A percentile compares a stretch with the other conserved stretches of the same genome.
Evolutionary conservation across 2,888 invertebrate species (phyloP).

Genomic region (Reticulitermes lucifugus): DNA sequence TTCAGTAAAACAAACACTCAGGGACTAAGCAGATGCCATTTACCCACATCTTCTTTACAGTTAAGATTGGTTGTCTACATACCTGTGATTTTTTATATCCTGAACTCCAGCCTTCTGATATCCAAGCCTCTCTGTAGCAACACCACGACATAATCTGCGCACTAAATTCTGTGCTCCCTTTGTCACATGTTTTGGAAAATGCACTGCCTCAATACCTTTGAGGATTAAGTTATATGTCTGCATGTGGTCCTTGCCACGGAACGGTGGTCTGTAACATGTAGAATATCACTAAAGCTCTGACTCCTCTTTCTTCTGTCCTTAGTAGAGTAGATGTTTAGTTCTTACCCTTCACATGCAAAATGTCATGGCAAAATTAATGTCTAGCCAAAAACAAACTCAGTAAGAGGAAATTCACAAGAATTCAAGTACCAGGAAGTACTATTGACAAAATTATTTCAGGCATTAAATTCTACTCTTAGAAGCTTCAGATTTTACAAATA

Average conservation of each 20-base stretch:
- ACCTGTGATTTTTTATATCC: slow-evolving; percentile 89
- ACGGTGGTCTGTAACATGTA: slow-evolving; percentile 75
- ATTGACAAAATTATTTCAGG: too few relatives aligned
- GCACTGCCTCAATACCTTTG: slow-evolving; percentile 89
- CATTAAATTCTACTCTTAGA: too few relatives aligned
- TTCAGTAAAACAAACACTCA: too few relatives aligned
- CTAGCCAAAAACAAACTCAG: too few relatives aligned
- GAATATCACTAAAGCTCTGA: neutral
- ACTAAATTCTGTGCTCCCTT: slow-evolving; percentile 85
- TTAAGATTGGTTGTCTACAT: slow-evolving; percentile 56
- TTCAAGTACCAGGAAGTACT: too few relatives aligned
- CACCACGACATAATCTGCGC: slow-evolving; percentile 85
- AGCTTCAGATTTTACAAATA: too few relatives aligned
- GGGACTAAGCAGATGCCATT: too few relatives aligned
- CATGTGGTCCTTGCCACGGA: slow-evolving; percentile 91
- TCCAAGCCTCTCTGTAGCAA: slow-evolving; percentile 89
- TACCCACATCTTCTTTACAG: too few relatives aligned
- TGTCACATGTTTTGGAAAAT: slow-evolving; percentile 83
- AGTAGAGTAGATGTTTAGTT: too few relatives aligned
- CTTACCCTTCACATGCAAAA: too few relatives aligned
- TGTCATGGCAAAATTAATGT: too few relatives aligned
- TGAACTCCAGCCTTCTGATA: slow-evolving; percentile 87
- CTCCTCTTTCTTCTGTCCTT: slow-evolving; percentile 12
- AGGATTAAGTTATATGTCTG: slow-evolving; percentile 94
- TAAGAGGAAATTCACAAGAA: too few relatives aligned